Evolutionary conservation across 2,888 invertebrate genomes (phyloP), one percentile per base, ranked within the genome.

Genomic region (Leptogaster cylindrica): DNA sequence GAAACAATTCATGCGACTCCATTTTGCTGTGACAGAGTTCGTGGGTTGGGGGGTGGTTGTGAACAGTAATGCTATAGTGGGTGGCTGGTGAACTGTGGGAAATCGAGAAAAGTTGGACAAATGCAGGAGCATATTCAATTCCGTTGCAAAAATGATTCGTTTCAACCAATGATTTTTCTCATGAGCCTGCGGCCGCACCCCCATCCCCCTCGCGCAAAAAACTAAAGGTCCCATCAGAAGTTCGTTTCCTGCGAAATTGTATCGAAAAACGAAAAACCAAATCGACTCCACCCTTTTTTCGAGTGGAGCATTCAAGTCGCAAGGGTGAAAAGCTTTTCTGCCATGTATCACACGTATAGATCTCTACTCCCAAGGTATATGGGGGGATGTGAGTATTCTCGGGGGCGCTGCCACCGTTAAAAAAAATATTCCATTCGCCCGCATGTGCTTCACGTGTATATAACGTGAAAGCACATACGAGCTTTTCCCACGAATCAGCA

Each of bases 201-300:
- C 27, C 41, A 10, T 28, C 23, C 31, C 18, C 36, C n/a, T 7
- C 4, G n/a, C 12, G 12, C n/a, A 25, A 5, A n/a, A n/a, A n/a
- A n/a, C n/a, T n/a, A n/a, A n/a, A 28, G 28, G 1, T 12, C 20
- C 27, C 44, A n/a, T 6, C 46, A 18, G 18, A 20, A 23, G n/a
- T 48, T 25, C 25, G 28, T 20, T 48, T 23, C 36, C 51, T 36
- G 10, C 46, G 6, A 36, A 7, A 14, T 44, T 63, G 63, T 63
- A 63, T 68, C 66, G 66, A 48, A 68, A 68, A 50, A 46, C 25
- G 27, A 14, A 50, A 50, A 55, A 65, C 28, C 18, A 61, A 66
- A 63, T 41, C 68, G 63, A 52, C 68, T 69, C 68, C 68, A 69
- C 68, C 68, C 68, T 69, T 69, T 69, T 66, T 27, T 61, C n/a